Evolutionary conservation across 2,888 invertebrate species (phyloP).

Genomic region (Drosophila phalerata): DNA sequence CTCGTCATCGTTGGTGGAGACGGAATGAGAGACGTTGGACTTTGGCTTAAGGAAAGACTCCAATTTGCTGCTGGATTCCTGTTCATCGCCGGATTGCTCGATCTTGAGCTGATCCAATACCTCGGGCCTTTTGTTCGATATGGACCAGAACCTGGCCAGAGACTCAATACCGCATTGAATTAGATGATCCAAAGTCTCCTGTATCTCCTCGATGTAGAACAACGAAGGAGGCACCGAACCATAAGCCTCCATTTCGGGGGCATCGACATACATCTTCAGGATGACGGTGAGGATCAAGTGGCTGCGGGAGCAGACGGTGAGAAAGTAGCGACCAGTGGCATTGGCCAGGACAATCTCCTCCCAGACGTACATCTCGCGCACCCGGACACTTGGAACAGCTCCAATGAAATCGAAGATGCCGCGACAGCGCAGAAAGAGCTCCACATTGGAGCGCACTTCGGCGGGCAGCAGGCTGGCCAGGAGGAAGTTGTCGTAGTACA

Average conservation of each 20-base stretch:
- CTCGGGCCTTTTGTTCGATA: constrained; percentile 88
- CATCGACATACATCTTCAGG: constrained; percentile 85
- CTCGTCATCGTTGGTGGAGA: constrained; percentile 81
- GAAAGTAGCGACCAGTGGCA: constrained; percentile 87
- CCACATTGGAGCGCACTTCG: constrained; percentile 91
- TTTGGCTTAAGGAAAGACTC: constrained; percentile 76
- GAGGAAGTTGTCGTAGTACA: constrained; percentile 86
- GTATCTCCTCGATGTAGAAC: constrained; percentile 96
- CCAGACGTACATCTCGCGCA: constrained; percentile 92
- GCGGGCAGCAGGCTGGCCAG: constrained; percentile 92
- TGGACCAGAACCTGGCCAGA: constrained; percentile 89
- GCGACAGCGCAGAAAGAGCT: constrained; percentile 91
- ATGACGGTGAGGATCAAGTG: constrained; percentile 90
- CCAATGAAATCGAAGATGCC: constrained; percentile 90
- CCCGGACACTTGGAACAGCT: constrained; percentile 89
- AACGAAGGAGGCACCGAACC: constrained; percentile 74
- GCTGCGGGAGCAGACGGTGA: constrained; percentile 91
- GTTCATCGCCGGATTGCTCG: constrained; percentile 56
- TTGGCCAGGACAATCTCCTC: constrained; percentile 87
- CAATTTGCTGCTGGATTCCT: constrained; percentile 60
- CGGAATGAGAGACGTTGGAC: constrained; percentile 34
- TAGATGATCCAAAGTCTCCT: constrained; percentile 92
- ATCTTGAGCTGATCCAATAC: constrained; percentile 63
- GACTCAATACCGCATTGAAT: constrained; percentile 91
- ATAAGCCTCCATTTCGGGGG: constrained; percentile 68